Base-by-base conservation (phyloP, 1,140 invertebrate genomes). In the Saccostrea cuccullata region DNA sequence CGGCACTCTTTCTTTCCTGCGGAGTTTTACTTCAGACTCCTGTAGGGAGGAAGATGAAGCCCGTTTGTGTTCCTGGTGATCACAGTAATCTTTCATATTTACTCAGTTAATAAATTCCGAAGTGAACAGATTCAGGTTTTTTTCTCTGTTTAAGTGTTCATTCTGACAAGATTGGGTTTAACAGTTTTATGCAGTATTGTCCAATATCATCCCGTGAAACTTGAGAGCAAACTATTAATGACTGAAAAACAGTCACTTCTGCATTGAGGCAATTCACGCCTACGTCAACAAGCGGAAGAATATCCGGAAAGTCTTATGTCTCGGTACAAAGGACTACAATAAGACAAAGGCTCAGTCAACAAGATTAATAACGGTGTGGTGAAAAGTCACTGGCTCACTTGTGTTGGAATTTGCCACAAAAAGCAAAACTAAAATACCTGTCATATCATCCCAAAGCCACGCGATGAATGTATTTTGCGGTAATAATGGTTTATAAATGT, bases 1-100 rank as follows among this genome's bases (percentile, higher is more conserved):
- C 6, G 87, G 73, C 47, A 82, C 84, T 40, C 86, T 60, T 30
- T 87, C 86, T 47, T 55, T 56, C 13, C 17, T 30, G 20, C 82
- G 82, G 13, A 56, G 47, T 56, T 84, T 84, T 47, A 84, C 40
- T 4, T 55, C 82, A 84, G 70, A 77, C 23, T 77, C 70, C 26
- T 77, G 70, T 30, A 77, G 12, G 30, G 30, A 30, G 70, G 26
- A 15, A 9, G 26, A 12, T 36, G 70, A 30, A 4, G 60, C 17
- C 6, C 26, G 70, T 30, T 77, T 77, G 70, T 36, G 15, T 77
- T 36, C 70, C 15, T 77, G 70, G 23, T 26, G 23, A 30, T 77
- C 70, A 30, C 30, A 77, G 23, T 77, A 23, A 9, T 36, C 70
- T 77, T 77, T 77, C 70, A 77, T 77, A 26, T 77, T 77, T 77